Evolutionary conservation across 2,888 invertebrate genomes (phyloP).

Genomic region (Drosophila greeni): DNA sequence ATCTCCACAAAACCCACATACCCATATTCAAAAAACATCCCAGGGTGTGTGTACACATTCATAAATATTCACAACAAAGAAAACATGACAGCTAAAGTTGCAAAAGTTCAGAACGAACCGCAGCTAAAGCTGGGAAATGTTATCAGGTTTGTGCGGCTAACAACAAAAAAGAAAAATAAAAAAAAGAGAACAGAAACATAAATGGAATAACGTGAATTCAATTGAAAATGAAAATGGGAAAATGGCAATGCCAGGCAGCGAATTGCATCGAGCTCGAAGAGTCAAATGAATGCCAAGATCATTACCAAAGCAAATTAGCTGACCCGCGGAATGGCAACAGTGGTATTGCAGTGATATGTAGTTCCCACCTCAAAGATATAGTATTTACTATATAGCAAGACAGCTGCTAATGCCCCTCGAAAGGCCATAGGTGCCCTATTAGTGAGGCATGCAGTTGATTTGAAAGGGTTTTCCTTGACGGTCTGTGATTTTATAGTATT

Average conservation of each 20-base stretch:
- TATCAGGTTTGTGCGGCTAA: not conserved
- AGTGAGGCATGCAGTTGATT: constrained; percentile 14
- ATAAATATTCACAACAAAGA: constrained; percentile 12
- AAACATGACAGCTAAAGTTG: constrained; percentile 22
- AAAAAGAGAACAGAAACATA: constrained; percentile 11
- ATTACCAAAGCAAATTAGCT: constrained; percentile 32
- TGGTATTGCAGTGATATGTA: constrained; percentile 1
- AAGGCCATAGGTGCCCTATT: constrained; percentile 16
- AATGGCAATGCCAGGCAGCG: constrained; percentile 4
- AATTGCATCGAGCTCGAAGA: constrained; percentile 1
- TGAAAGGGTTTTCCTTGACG: constrained; percentile 7
- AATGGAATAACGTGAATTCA: constrained; percentile 8
- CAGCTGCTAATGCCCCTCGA: not conserved
- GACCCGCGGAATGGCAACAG: constrained; percentile 21
- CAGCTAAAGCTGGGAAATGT: constrained; percentile 15
- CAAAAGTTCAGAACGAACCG: constrained; percentile 25
- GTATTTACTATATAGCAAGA: not conserved
- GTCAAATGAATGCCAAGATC: constrained; percentile 36
- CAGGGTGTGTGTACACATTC: not conserved
- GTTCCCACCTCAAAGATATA: not conserved
- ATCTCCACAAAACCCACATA: constrained; percentile 1
- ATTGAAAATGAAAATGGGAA: constrained; percentile 30
- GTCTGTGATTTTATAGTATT: not conserved
- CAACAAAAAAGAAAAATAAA: not conserved
- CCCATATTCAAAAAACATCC: not conserved